These are phyloP conservation scores for Aporophyla nigra DNA, from an alignment of 2,888 invertebrate species.

Conservation along the genomic window DNA sequence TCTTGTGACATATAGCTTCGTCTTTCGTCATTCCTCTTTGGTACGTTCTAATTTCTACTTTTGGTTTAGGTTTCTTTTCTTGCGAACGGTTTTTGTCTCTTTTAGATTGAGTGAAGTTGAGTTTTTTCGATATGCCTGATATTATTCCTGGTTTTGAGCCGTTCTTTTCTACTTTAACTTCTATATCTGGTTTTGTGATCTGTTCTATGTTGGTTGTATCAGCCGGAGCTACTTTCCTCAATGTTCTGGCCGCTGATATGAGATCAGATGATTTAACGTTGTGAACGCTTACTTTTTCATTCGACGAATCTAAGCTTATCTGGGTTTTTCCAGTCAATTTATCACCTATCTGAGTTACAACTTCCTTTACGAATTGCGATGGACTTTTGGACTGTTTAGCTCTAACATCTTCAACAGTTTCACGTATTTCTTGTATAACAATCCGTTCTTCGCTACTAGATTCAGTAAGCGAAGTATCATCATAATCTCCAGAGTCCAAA, in stretches of 20 bases:
- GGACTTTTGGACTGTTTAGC: conserved; percentile 77
- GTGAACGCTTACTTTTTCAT: conserved; percentile 81
- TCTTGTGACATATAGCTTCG: conserved; percentile 84
- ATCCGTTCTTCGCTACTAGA: conserved; percentile 86
- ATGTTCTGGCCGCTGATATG: conserved; percentile 77
- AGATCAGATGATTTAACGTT: conserved; percentile 82
- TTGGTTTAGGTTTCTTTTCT: conserved; percentile 79
- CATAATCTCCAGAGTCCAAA: conserved; percentile 85
- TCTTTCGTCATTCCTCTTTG: conserved; percentile 83
- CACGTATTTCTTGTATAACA: conserved; percentile 75
- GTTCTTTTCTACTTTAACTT: conserved; percentile 68
- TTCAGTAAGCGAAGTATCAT: conserved; percentile 85
- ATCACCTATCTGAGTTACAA: conserved; percentile 78
- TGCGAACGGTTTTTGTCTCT: conserved; percentile 77
- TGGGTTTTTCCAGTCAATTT: conserved; percentile 75
- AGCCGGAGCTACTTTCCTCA: conserved; percentile 74
- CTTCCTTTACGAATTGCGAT: conserved; percentile 77
- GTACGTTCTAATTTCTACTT: conserved; percentile 86
- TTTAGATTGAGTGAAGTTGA: conserved; percentile 84
- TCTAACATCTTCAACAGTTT: conserved; percentile 67
- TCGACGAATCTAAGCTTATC: conserved; percentile 61
- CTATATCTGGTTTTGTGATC: conserved; percentile 32
- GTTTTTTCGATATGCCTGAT: conserved; percentile 82
- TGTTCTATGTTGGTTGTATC: conserved; percentile 54
- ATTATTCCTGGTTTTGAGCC: conserved; percentile 80